Percentiles rank a stretch among this genome's conserved stretches.
Evolutionary conservation across 2,113 vertebrate species (phyloP).

Genomic region (Muntiacus muntjak): DNA sequence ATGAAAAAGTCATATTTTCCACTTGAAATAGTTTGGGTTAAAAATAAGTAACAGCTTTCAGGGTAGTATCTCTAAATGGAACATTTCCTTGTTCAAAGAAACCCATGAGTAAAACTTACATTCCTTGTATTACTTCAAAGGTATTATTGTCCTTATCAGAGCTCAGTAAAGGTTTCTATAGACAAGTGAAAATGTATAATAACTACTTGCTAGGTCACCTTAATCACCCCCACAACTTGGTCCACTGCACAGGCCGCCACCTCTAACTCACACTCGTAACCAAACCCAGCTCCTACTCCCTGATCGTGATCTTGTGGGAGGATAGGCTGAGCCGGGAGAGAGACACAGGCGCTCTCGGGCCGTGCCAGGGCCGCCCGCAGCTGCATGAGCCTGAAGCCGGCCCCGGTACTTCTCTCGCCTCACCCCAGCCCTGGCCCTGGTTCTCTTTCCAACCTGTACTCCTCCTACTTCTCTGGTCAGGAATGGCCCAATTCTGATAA

Average conservation of each 20-base stretch:
- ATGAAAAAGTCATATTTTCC: background rate
- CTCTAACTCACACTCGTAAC: background rate
- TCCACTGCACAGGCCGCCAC: background rate
- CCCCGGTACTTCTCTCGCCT: background rate
- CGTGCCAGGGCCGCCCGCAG: background rate
- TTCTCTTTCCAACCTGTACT: background rate
- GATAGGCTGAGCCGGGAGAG: background rate
- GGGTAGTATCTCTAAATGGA: background rate
- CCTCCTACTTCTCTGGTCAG: background rate
- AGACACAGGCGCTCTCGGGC: background rate
- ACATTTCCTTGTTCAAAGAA: background rate
- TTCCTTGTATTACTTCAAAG: background rate
- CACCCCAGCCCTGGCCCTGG: background rate
- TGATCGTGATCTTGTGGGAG: background rate
- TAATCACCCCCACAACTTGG: background rate
- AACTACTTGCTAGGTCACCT: background rate
- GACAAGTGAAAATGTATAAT: background rate
- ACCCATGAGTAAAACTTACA: background rate
- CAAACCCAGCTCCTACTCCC: background rate
- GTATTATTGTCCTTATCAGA: background rate
- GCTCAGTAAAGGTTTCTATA: background rate
- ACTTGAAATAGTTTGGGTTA: background rate
- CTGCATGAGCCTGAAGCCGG: background rate
- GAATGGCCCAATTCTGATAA: background rate
- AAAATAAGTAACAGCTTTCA: conserved; percentile 1